A percentile compares a stretch with the other conserved stretches of the same genome.
Evolutionary conservation across 1,140 invertebrate species (phyloP).

Genomic region (Diuraphis noxia): DNA sequence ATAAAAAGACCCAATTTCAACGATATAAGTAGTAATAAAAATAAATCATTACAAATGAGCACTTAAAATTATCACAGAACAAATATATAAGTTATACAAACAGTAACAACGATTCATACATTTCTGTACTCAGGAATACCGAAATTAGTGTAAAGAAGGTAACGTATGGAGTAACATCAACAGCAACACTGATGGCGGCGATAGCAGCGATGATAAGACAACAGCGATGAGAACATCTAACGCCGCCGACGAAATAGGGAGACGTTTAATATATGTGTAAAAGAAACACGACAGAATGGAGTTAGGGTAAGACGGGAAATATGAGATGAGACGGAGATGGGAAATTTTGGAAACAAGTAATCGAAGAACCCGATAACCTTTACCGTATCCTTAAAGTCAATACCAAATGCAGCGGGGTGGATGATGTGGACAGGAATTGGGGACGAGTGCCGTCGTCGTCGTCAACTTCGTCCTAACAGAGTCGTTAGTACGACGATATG

Average conservation of each 20-base stretch:
- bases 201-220: background rate
- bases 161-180: background rate
- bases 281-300: background rate
- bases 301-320: background rate
- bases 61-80: conserved; percentile 49
- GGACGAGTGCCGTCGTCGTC: background rate
- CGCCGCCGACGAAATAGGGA: background rate
- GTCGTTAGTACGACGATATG: background rate
- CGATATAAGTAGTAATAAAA: conserved; percentile 15
- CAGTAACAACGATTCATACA: conserved; percentile 1
- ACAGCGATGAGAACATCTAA: background rate
- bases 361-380: conserved; percentile 18
- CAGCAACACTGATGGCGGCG: background rate
- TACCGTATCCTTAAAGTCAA: conserved; percentile 14
- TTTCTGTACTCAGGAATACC: no score
- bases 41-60: conserved; percentile 22
- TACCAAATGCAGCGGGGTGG: background rate
- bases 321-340: background rate
- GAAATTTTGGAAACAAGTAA: background rate
- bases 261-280: background rate
- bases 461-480: background rate
- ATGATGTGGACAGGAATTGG: background rate
- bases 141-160: background rate
- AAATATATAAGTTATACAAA: conserved; percentile 34
- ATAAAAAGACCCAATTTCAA: conserved; percentile 44